A percentile compares a stretch with the other conserved stretches of the same genome.
These are phyloP conservation scores for Catharus minimus DNA, from an alignment of 2,113 vertebrate genomes.

Conservation along the genomic window DNA sequence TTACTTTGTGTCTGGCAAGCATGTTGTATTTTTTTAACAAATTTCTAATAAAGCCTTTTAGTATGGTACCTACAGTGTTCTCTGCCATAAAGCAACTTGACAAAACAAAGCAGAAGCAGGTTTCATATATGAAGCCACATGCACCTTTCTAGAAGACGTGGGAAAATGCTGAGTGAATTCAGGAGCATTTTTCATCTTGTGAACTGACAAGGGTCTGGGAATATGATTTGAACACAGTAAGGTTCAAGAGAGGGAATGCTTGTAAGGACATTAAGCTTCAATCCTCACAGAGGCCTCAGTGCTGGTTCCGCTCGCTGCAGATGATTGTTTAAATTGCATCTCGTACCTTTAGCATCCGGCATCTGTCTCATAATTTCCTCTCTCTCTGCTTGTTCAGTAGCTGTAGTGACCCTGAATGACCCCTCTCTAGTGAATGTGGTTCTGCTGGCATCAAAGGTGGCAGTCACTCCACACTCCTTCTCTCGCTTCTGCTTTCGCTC, in stretches of 20 bases:
- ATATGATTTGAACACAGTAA: neutral
- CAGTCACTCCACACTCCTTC: slow-evolving; percentile 98
- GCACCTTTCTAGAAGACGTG: neutral
- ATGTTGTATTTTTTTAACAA: neutral
- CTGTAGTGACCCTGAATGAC: slow-evolving; percentile 95
- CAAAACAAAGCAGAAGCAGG: neutral
- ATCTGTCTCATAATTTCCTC: slow-evolving; percentile 96
- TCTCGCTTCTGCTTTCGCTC: slow-evolving; percentile 98
- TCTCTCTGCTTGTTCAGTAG: slow-evolving; percentile 95
- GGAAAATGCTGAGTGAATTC: neutral
- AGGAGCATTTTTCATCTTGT: neutral
- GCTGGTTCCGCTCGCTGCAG: neutral
- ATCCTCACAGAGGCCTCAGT: neutral
- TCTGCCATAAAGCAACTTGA: neutral
- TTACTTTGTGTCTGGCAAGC: neutral
- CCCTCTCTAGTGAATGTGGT: slow-evolving; percentile 98
- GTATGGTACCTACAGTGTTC: fast-evolving
- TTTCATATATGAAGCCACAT: neutral
- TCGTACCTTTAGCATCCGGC: slow-evolving; percentile 90
- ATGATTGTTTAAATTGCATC: neutral
- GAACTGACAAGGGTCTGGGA: neutral
- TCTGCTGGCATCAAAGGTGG: slow-evolving; percentile 96
- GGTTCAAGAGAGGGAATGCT: neutral
- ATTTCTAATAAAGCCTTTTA: neutral
- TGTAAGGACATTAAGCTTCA: neutral